A percentile compares a stretch with the other conserved stretches of the same genome.
phyloP scores from a whole-genome alignment of 2,797 vertebrate species.

The Hylomyscus alleni region DNA sequence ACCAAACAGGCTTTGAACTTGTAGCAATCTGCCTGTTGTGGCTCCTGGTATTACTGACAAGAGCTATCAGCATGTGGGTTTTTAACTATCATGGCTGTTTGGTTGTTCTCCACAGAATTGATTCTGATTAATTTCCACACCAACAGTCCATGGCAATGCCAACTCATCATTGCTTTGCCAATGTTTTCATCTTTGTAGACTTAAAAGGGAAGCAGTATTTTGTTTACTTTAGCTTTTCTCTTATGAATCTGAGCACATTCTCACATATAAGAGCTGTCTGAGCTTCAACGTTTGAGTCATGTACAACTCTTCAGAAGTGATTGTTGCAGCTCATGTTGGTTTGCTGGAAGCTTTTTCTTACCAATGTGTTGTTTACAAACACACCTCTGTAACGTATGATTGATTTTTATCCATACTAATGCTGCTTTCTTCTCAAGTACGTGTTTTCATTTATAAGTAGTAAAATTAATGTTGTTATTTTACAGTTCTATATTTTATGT shows the following conservation, averaged over 20 bases:
- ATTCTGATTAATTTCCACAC: not conserved
- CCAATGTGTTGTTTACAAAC: not conserved
- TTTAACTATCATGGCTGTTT: not conserved
- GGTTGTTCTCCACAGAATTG: not conserved
- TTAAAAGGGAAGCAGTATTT: not conserved
- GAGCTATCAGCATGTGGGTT: not conserved
- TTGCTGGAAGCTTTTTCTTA: not conserved
- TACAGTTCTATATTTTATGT: not conserved
- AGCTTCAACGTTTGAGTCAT: not conserved
- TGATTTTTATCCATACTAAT: not conserved
- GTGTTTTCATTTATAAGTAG: not conserved
- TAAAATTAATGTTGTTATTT: not conserved
- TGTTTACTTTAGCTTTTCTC: not conserved
- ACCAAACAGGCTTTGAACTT: not conserved
- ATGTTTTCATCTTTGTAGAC: not conserved
- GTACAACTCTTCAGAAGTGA: not conserved
- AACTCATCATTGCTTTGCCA: no score
- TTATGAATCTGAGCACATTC: not conserved
- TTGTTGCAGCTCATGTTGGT: not conserved
- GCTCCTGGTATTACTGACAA: not conserved
- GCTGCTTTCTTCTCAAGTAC: not conserved
- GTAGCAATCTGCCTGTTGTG: not conserved
- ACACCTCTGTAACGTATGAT: not conserved
- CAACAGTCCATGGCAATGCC: not conserved
- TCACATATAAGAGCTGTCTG: not conserved